Evolutionary conservation across 2,113 vertebrate species (phyloP).

Genomic region (Cairina moschata): DNA sequence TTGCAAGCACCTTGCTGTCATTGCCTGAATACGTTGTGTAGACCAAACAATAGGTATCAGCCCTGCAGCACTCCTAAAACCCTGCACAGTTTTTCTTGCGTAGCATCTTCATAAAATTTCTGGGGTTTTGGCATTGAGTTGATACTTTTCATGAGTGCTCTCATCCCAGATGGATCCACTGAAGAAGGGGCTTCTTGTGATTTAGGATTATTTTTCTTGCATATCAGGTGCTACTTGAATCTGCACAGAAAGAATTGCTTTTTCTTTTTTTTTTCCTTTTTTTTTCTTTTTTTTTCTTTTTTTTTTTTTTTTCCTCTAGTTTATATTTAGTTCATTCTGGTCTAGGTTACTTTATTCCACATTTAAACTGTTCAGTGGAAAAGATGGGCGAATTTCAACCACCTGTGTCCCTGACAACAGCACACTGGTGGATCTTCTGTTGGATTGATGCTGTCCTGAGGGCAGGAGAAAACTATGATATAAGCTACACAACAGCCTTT

Average conservation of each 20-base stretch:
- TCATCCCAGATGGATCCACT: neutral
- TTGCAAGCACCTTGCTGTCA: neutral
- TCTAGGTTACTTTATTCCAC: neutral
- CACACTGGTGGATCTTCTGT: slow-evolving; percentile 4
- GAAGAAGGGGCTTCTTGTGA: slow-evolving; percentile 11
- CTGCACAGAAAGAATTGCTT: neutral
- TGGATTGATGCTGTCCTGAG: slow-evolving; percentile 18
- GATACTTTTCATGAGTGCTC: neutral
- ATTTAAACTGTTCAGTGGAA: slow-evolving; percentile 33
- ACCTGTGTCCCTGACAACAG: slow-evolving; percentile 40
- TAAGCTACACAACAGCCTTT: slow-evolving; percentile 33
- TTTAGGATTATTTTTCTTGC: slow-evolving; percentile 23
- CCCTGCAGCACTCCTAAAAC: neutral
- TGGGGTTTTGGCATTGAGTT: neutral
- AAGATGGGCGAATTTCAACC: slow-evolving; percentile 4
- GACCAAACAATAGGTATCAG: neutral
- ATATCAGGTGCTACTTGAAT: slow-evolving; percentile 35
- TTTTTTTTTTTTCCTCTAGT: neutral
- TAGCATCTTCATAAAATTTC: neutral
- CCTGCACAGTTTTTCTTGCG: neutral
- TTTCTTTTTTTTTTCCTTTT: neutral
- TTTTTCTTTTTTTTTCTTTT: neutral
- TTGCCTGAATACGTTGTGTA: neutral
- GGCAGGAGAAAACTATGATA: slow-evolving; percentile 38
- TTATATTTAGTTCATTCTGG: slow-evolving; percentile 9